phyloP scores from a whole-genome alignment of 2,113 vertebrate species.

The Prunella himalayana region DNA sequence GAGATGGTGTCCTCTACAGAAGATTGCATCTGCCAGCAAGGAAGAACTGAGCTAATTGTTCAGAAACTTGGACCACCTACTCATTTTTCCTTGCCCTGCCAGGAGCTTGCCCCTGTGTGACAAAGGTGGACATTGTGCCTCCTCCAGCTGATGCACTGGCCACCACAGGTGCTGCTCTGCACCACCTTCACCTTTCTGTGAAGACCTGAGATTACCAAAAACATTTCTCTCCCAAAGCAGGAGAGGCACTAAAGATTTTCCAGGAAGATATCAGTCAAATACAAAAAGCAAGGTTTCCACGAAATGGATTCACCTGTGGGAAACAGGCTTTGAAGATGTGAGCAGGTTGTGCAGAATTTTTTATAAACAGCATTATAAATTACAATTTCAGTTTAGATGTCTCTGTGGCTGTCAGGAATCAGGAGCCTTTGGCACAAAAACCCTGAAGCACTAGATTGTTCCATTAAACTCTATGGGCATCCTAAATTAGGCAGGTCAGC shows the following conservation, averaged over 20 bases:
- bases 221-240: rapidly evolving
- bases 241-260: background rate
- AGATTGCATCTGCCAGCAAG: background rate
- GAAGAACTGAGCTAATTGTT: background rate
- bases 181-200: background rate
- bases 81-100: background rate
- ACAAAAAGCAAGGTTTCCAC: background rate
- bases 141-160: background rate
- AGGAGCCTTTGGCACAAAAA: background rate
- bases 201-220: background rate
- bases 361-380: background rate
- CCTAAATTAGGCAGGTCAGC: conserved; percentile 16
- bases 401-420: background rate
- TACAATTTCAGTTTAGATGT: background rate
- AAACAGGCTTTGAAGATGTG: background rate
- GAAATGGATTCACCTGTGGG: background rate
- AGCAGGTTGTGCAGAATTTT: background rate
- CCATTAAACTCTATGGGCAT: background rate
- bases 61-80: background rate
- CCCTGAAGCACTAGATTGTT: background rate
- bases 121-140: rapidly evolving
- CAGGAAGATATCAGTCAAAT: background rate
- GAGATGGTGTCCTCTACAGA: background rate
- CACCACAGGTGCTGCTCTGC: background rate
- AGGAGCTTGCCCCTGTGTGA: background rate